Conservation (phyloP, 2,797 vertebrate genomes). For the Sandelia bainsii region DNA sequence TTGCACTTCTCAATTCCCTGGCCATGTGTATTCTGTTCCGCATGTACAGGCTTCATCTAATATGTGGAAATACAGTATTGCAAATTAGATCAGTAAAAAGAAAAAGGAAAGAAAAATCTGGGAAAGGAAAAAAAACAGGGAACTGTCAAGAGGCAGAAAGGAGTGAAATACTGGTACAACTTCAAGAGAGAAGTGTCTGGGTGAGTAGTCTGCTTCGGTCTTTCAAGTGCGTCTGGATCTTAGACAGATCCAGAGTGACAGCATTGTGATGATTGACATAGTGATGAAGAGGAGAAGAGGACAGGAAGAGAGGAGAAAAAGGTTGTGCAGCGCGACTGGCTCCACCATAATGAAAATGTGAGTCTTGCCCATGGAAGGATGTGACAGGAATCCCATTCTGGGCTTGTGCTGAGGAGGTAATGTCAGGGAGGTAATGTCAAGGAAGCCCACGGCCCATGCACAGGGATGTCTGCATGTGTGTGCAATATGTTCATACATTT, state of each 20-base stretch:
- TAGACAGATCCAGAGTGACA: slow-evolving; percentile 77
- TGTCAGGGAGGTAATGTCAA: slow-evolving; percentile 75
- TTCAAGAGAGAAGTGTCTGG: slow-evolving; percentile 66
- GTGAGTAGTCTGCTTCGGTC: slow-evolving; percentile 51
- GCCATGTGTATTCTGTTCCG: slow-evolving; percentile 84
- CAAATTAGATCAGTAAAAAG: slow-evolving; percentile 79
- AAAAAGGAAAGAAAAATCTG: slow-evolving; percentile 25
- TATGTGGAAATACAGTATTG: slow-evolving; percentile 77
- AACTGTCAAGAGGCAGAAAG: slow-evolving; percentile 56
- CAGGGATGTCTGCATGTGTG: slow-evolving; percentile 34
- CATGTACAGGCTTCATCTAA: slow-evolving; percentile 80
- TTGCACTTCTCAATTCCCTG: slow-evolving; percentile 86
- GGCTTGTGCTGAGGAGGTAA: slow-evolving; percentile 62
- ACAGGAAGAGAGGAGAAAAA: slow-evolving; percentile 71
- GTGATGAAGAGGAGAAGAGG: slow-evolving; percentile 63
- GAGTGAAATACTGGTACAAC: slow-evolving; percentile 58
- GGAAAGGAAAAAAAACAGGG: slow-evolving; percentile 36
- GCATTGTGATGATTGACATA: slow-evolving; percentile 71
- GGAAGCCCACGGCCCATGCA: slow-evolving; percentile 58
- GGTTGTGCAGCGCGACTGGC: slow-evolving; percentile 75
- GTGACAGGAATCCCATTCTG: slow-evolving; percentile 66
- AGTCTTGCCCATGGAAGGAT: slow-evolving; percentile 65
- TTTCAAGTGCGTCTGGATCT: slow-evolving; percentile 71
- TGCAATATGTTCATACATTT: slow-evolving; percentile 18
- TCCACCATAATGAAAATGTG: slow-evolving; percentile 71